Evolutionary conservation across 2,888 invertebrate species (phyloP).

Genomic region (Epirrita christyi): DNA sequence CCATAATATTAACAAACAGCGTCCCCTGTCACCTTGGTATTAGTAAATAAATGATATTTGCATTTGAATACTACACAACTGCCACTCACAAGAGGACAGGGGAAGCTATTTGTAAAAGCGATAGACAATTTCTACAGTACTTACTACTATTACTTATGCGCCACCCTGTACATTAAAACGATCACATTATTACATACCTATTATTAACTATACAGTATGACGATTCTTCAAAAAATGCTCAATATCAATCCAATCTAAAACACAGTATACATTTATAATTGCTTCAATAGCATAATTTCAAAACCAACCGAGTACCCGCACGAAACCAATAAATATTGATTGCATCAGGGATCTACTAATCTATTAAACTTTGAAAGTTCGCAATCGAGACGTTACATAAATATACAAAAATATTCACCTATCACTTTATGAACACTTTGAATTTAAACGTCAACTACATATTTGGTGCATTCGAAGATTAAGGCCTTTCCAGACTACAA

Average conservation of each 20-base stretch:
- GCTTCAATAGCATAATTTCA: slow-evolving; percentile 5
- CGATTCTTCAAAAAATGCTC: slow-evolving; percentile 30
- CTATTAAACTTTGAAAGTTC: slow-evolving; percentile 62
- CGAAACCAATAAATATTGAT: slow-evolving; percentile 26
- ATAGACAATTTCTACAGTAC: too few species aligned
- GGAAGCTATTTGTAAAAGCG: too few species aligned
- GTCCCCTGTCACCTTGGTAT: too few species aligned
- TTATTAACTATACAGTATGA: slow-evolving; percentile 9
- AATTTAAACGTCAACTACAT: slow-evolving; percentile 73
- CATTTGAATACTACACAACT: too few species aligned
- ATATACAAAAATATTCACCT: slow-evolving; percentile 81
- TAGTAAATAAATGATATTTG: too few species aligned
- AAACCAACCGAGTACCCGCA: slow-evolving; percentile 8
- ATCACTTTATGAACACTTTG: slow-evolving; percentile 82
- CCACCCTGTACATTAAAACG: too few species aligned
- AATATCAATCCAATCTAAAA: slow-evolving; percentile 9
- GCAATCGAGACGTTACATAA: slow-evolving; percentile 44
- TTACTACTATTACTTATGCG: too few species aligned
- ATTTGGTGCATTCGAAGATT: slow-evolving; percentile 55
- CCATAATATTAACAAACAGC: too few species aligned
- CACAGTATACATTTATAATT: background rate
- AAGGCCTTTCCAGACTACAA: slow-evolving; percentile 44
- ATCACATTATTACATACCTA: background rate
- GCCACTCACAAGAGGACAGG: too few species aligned
- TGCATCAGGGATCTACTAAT: slow-evolving; percentile 48